Evolutionary conservation across 2,888 invertebrate species (phyloP).

Genomic region (Galerucella nymphaeae): DNA sequence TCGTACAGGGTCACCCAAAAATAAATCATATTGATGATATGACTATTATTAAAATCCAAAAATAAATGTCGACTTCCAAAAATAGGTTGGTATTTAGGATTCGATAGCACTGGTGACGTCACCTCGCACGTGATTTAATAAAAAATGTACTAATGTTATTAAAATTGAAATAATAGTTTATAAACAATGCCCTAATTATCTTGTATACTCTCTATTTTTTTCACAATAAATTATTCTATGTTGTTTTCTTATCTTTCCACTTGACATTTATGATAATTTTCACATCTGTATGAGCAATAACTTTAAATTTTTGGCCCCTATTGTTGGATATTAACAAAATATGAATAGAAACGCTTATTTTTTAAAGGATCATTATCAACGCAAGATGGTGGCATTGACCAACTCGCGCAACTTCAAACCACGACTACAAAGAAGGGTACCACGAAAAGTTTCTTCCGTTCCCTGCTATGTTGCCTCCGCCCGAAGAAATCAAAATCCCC

Average conservation of each 20-base stretch:
- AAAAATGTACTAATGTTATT: slow-evolving; percentile 12
- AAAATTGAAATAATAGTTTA: slow-evolving; percentile 6
- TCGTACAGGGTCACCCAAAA: slow-evolving; percentile 26
- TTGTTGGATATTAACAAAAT: background rate
- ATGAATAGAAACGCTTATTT: background rate
- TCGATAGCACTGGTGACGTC: slow-evolving; percentile 13
- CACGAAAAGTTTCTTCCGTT: slow-evolving; percentile 79
- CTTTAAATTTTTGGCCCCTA: too few relatives aligned
- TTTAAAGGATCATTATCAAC: slow-evolving; percentile 5
- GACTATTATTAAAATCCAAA: slow-evolving; percentile 17
- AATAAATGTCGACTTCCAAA: slow-evolving; percentile 27
- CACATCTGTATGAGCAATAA: too few relatives aligned
- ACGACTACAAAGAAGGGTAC: slow-evolving; percentile 66
- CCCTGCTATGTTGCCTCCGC: slow-evolving; percentile 84
- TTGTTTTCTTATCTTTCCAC: too few relatives aligned
- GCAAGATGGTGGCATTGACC: slow-evolving; percentile 30
- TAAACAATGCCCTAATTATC: background rate
- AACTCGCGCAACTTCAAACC: slow-evolving; percentile 31
- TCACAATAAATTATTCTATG: too few relatives aligned
- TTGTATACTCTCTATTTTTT: too few relatives aligned
- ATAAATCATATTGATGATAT: slow-evolving; percentile 5
- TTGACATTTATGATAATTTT: background rate
- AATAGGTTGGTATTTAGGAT: slow-evolving; percentile 26
- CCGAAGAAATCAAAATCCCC: slow-evolving; percentile 55
- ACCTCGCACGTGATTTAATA: slow-evolving; percentile 14